phyloP scores from a whole-genome alignment of 2,113 vertebrate genomes.

The Muntiacus muntjak region DNA sequence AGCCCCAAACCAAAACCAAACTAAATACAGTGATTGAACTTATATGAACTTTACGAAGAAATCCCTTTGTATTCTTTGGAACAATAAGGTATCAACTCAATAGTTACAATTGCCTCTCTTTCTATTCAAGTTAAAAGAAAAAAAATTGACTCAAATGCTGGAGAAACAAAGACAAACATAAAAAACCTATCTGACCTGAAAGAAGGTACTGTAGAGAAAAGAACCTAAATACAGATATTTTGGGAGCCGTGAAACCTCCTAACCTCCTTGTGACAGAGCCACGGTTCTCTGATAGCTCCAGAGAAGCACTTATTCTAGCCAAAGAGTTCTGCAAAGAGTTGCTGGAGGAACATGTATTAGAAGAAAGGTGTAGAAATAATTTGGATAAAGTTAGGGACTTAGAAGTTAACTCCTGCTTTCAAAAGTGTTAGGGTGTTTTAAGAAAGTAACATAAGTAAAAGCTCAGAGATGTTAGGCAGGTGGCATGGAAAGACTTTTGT shows the following conservation, averaged over 20 bases:
- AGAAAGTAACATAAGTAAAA: background rate
- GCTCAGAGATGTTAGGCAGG: no score
- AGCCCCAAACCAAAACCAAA: background rate
- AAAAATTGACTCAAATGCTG: background rate
- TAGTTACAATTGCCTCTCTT: background rate
- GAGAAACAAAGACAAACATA: background rate
- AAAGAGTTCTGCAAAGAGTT: background rate
- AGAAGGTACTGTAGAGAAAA: background rate
- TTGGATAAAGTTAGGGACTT: background rate
- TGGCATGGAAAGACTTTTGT: background rate
- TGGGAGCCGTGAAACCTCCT: fast-evolving
- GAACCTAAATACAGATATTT: background rate
- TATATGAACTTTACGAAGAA: background rate
- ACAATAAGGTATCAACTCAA: background rate
- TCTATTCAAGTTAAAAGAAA: background rate
- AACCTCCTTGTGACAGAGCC: no score
- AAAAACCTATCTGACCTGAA: background rate
- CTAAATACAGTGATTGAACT: background rate
- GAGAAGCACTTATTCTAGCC: fast-evolving
- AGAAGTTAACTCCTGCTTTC: background rate
- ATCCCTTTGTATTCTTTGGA: background rate
- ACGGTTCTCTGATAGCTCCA: fast-evolving
- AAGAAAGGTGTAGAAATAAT: background rate
- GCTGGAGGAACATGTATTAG: background rate
- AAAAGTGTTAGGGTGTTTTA: background rate